phyloP scores from a whole-genome alignment of 2,888 invertebrate genomes.

The Netelia inedita region DNA sequence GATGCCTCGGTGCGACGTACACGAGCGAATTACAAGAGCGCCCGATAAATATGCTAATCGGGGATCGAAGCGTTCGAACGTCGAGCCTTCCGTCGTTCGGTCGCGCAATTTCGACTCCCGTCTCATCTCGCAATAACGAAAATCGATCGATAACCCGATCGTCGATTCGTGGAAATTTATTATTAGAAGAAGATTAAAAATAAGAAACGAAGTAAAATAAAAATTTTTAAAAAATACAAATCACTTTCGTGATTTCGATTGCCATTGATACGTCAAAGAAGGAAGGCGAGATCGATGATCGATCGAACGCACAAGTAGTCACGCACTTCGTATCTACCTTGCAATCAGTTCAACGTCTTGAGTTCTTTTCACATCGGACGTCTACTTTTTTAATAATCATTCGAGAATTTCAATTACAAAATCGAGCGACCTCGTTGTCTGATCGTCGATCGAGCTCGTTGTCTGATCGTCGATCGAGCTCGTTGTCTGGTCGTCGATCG shows the following conservation, averaged over 20 bases:
- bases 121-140: not conserved
- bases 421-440: not conserved
- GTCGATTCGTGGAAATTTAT: too few relatives aligned
- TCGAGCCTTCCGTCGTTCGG: slow-evolving; percentile 14
- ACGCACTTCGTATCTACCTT: slow-evolving; percentile 55
- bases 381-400: slow-evolving; percentile 23
- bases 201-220: not conserved
- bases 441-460: too few relatives aligned
- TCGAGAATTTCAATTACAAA: slow-evolving; percentile 54
- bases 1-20: slow-evolving; percentile 15
- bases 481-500: too few relatives aligned
- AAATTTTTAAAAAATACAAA: not conserved
- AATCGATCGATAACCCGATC: not conserved
- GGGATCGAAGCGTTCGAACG: not conserved
- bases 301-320: slow-evolving; percentile 41
- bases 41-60: slow-evolving; percentile 54
- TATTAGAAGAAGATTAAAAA: not conserved
- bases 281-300: slow-evolving; percentile 35
- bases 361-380: not conserved
- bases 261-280: slow-evolving; percentile 2
- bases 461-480: too few relatives aligned
- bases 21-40: slow-evolving; percentile 22
- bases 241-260: slow-evolving; percentile 1
- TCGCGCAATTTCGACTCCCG: slow-evolving; percentile 14
- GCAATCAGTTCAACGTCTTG: slow-evolving; percentile 36